Evolutionary conservation across 2,888 invertebrate genomes (phyloP), one percentile per base, ranked within the genome.

Genomic region (Laothoe populi): DNA sequence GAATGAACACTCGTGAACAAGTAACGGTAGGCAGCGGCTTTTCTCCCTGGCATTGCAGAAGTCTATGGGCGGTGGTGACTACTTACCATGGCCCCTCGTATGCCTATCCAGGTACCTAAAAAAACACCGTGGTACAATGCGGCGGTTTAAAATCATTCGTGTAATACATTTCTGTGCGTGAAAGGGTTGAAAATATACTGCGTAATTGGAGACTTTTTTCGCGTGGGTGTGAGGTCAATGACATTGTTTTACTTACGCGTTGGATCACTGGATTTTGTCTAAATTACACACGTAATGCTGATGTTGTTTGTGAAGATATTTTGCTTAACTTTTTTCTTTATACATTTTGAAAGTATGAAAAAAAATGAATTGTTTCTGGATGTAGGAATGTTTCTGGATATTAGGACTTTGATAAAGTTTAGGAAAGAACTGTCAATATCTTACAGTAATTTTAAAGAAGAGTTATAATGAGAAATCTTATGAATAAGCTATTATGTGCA

Each of bases 161-260:
- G 10, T 42, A 26, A 44, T 44, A 44, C 59, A 24, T 53, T 46
- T 46, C 19, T 48, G 24, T 10, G 10, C 10, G 2, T 44, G 45
- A 53, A 61, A 61, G 42, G 45, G 59, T 66, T 44, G 44, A 16
- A 16, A 19, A 44, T 44, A 19, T 19, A 44, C 8, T 44, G 44
- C 44, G 44, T 44, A 44, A 44, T 44, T 44, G 44, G 19, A 44
- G 44, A 44, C 19, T 8, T 44, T 44, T 40, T 44, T 38, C 2
- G 44, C 8, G 19, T 44, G 44, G 42, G 16, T 42, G 42, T 16
- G 42, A 42, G 42, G n/a, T 11, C 38, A 8, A 11, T 42, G 42
- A 16, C 11, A 42, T 44, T 44, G 5, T 44, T 44, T 10, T 44
- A 19, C 42, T 16, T 42, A 44, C 19, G 19, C 44, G 44, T 19